Conservation (phyloP, 1,140 invertebrate genomes). For the Triops longicaudatus region DNA sequence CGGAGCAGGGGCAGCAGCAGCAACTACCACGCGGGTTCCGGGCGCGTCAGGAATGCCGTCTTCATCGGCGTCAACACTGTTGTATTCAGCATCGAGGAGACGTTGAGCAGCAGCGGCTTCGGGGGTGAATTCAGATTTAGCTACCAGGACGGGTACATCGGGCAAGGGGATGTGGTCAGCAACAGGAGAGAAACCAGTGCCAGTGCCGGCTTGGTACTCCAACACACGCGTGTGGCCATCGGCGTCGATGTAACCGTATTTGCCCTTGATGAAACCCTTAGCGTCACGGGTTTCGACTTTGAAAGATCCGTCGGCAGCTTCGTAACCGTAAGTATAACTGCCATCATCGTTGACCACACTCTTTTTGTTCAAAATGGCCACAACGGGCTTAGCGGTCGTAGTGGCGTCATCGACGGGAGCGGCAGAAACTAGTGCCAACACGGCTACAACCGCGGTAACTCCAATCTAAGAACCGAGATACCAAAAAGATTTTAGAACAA, state of each 20-base stretch:
- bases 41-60: slow-evolving; percentile 25
- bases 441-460: neutral
- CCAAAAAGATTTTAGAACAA: no score
- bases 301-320: slow-evolving; percentile 65
- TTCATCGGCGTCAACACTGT: slow-evolving; percentile 27
- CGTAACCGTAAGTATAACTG: slow-evolving; percentile 74
- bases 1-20: neutral
- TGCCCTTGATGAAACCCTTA: slow-evolving; percentile 49
- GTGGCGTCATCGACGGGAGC: neutral
- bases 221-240: slow-evolving; percentile 60
- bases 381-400: slow-evolving; percentile 29
- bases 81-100: slow-evolving; percentile 19
- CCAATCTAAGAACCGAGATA: no score
- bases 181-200: slow-evolving; percentile 49
- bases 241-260: slow-evolving; percentile 48
- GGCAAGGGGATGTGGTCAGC: slow-evolving; percentile 28
- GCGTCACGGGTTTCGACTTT: slow-evolving; percentile 68
- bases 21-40: neutral
- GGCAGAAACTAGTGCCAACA: no score
- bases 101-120: slow-evolving; percentile 19
- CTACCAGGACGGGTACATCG: neutral
- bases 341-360: slow-evolving; percentile 71
- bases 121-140: neutral
- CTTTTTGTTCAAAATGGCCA: slow-evolving; percentile 61
- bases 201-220: slow-evolving; percentile 58